Base-by-base conservation (phyloP, 2,113 vertebrate genomes). In the Amia ocellicauda region DNA sequence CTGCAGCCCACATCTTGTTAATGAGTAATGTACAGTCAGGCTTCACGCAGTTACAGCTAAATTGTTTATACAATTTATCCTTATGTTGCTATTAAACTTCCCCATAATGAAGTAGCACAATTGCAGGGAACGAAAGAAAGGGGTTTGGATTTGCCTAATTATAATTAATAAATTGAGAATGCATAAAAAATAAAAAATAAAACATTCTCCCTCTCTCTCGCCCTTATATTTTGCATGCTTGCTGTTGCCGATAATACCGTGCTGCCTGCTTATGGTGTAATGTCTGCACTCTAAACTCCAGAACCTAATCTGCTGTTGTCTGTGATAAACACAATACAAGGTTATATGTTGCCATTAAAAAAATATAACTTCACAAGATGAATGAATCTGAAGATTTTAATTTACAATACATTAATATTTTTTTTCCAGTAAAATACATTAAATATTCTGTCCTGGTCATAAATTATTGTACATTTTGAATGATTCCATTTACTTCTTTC, bases 61-160 rank as follows among this genome's bases (percentile, higher is more conserved):
- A 90, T 87, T 91, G 90, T 91, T 92, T 91, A 89, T 90, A 88
- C 88, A 84, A 82, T 86, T 82, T 90, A 90, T 86, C 87, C 86
- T 89, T 87, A 83, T 89, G 85, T 87, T 89, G 83, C 85, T 86
- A 86, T 79, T 86, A 85, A 89, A 84, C 87, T 81, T 85, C 88
- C 89, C 86, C 84, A 87, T 90, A 90, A 89, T 87, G 83, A 90
- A 90, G 88, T 86, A 85, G 89, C 87, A 87, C 89, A 91, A 91
- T 91, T 89, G 86, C 83, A 74, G 47, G 81, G 80, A 79, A 92
- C 89, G 89, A 85, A 84, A 90, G 83, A 86, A 83, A 86, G 26
- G 86, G 83, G 82, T 84, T 85, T 89, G 87, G 87, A 87, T 88
- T 92, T 91, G 87, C 90, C 89, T 92, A 90, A 93, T 91, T 93